Percentiles rank a stretch among this genome's conserved stretches.
These are phyloP conservation scores for Lerema accius DNA, from an alignment of 1,140 invertebrate species.

Conservation along the genomic window DNA sequence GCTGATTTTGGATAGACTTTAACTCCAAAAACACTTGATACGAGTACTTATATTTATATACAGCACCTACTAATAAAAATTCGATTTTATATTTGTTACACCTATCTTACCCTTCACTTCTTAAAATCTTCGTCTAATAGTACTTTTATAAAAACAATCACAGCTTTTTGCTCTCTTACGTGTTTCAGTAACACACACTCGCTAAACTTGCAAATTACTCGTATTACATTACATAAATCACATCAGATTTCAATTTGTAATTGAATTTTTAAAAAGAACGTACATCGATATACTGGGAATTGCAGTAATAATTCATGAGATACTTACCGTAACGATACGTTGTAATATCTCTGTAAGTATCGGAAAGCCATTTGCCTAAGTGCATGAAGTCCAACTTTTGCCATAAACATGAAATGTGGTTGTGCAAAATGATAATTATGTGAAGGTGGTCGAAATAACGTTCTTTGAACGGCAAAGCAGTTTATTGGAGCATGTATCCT, in stretches of 20 bases:
- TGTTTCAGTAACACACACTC: no score
- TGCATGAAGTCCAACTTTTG: constrained; percentile 78
- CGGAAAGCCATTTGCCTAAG: constrained; percentile 79
- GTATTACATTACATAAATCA: not conserved
- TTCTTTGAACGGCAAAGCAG: constrained; percentile 33
- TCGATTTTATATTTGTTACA: no score
- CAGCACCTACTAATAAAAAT: no score
- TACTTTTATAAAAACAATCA: no score
- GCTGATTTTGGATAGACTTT: no score
- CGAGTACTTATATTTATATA: no score
- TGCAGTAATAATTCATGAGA: constrained; percentile 51
- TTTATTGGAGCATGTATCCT: constrained; percentile 33
- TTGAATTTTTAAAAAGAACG: not conserved
- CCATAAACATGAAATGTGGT: constrained; percentile 79
- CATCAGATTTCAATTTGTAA: not conserved
- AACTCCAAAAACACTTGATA: no score
- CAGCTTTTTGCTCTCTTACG: no score
- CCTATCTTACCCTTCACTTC: no score
- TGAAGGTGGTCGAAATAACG: constrained; percentile 53
- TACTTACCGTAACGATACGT: constrained; percentile 59
- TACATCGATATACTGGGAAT: constrained; percentile 32
- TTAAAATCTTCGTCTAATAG: no score
- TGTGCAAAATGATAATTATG: constrained; percentile 75
- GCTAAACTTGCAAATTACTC: constrained; percentile 54
- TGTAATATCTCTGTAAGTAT: constrained; percentile 72